phyloP scores from a whole-genome alignment of 2,888 invertebrate species.

The Bimastos eiseni region DNA sequence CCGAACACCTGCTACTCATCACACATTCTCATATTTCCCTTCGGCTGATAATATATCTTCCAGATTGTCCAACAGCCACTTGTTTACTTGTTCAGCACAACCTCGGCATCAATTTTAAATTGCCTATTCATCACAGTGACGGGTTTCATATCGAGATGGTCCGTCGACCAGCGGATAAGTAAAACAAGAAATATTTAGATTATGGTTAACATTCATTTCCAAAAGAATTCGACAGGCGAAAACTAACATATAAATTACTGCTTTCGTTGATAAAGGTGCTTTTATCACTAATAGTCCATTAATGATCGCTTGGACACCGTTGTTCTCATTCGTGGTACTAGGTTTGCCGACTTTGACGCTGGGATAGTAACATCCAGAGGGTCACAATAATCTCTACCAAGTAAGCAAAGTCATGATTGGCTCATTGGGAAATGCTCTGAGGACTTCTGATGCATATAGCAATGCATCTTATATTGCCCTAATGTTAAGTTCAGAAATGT shows the following conservation, averaged over 20 bases:
- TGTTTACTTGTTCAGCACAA: constrained; percentile 5
- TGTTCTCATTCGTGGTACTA: too few relatives aligned
- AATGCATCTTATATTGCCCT: too few relatives aligned
- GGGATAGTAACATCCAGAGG: not conserved
- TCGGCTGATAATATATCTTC: not conserved
- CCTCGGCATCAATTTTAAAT: not conserved
- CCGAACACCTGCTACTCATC: not conserved
- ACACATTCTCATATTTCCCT: not conserved
- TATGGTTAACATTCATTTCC: not conserved
- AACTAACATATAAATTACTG: not conserved
- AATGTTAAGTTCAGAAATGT: too few relatives aligned
- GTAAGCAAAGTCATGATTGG: too few relatives aligned
- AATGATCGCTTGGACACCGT: too few relatives aligned
- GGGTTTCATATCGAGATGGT: not conserved
- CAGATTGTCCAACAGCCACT: not conserved
- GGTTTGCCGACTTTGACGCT: not conserved
- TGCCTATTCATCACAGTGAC: not conserved
- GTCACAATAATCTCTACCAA: not conserved
- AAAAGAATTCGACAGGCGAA: not conserved
- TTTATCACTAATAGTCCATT: not conserved
- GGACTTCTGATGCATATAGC: too few relatives aligned
- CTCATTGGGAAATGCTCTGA: too few relatives aligned
- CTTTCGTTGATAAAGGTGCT: not conserved
- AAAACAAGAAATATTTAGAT: not conserved
- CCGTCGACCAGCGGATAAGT: not conserved